Evolutionary conservation across 2,888 invertebrate species (phyloP).

Genomic region (Cryptophagus acutangulus): DNA sequence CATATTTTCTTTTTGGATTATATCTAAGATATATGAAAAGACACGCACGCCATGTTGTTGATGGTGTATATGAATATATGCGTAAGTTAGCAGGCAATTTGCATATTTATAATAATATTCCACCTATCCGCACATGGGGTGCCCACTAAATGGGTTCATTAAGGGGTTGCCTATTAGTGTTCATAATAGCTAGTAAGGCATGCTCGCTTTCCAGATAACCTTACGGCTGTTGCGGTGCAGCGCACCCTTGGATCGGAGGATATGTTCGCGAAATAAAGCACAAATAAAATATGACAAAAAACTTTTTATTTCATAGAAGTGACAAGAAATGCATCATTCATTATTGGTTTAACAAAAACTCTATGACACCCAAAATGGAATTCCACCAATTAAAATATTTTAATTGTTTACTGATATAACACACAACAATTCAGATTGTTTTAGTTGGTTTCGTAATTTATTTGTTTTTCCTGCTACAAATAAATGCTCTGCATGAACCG

Average conservation of each 20-base stretch:
- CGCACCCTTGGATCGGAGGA: not conserved
- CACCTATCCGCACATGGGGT: slow-evolving; percentile 15
- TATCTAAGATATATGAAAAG: slow-evolving; percentile 1
- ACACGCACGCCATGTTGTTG: not conserved
- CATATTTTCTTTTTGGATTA: not conserved
- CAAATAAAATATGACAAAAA: too few relatives aligned
- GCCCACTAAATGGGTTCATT: slow-evolving; percentile 21
- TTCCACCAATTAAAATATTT: too few relatives aligned
- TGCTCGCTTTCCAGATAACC: not conserved
- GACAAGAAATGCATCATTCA: too few relatives aligned
- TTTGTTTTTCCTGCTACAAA: too few relatives aligned
- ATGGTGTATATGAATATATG: slow-evolving; percentile 5
- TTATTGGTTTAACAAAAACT: too few relatives aligned
- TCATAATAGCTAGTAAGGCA: slow-evolving; percentile 10
- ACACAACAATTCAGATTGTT: too few relatives aligned
- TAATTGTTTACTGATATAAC: too few relatives aligned
- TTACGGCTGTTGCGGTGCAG: slow-evolving; percentile 1
- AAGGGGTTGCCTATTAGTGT: slow-evolving; percentile 17
- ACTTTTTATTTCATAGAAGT: too few relatives aligned
- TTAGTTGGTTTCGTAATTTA: too few relatives aligned
- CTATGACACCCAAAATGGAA: too few relatives aligned
- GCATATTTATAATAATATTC: slow-evolving; percentile 15
- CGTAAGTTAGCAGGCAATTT: slow-evolving; percentile 10
- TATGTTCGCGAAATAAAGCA: too few relatives aligned
- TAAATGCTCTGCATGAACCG: too few relatives aligned